Base-by-base conservation (phyloP, 2,113 vertebrate species). In the Lagopus leucura region DNA sequence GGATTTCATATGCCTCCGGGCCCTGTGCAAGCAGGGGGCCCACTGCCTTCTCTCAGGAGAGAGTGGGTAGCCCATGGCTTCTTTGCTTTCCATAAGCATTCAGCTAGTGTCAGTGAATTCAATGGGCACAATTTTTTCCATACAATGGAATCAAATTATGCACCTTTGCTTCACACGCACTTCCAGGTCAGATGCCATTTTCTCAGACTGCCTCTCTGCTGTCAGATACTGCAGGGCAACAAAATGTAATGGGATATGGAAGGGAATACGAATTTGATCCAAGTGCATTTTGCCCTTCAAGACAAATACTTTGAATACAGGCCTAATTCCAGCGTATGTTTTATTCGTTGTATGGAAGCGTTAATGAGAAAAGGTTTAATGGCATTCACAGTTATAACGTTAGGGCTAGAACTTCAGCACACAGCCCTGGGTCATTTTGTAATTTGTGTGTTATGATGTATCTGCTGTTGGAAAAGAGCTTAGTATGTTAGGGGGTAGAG, bases 11-110 rank as follows among this genome's bases (percentile, higher is more conserved):
- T 3, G 4, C 19, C 30, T 18, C 43, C 0, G 0, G 22, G 40
- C 13, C 40, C 82, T 1, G 1, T 15, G 24, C 13, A 11, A 42
- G 34, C 13, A 4, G 6, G 0, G 0, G 5, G 30, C 32, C 52
- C 70, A 15, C 18, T 1, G 1, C 88, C 27, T 17, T n/a, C 20
- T 14, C 22, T 11, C 27, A 42, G 27, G 38, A 12, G 27, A 27
- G 38, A 12, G 17, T 19, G 11, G 63, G 38, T 11, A 65, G 63
- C 38, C 60, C 0, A 0, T 2, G 43, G 27, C 65, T 4, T 54
- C 52, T 28, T 54, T 54, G 52, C 8, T 54, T 27, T 54, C 25
- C 50, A 5, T 52, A 54, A 28, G 14, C 3, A 2, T 54, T 54
- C 14, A 54, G 27, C 14, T 54, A 54, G 27, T 54, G 50, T 28